These are phyloP conservation scores for Isurus oxyrinchus DNA, from an alignment of 2,113 vertebrate genomes.

Conservation along the genomic window DNA sequence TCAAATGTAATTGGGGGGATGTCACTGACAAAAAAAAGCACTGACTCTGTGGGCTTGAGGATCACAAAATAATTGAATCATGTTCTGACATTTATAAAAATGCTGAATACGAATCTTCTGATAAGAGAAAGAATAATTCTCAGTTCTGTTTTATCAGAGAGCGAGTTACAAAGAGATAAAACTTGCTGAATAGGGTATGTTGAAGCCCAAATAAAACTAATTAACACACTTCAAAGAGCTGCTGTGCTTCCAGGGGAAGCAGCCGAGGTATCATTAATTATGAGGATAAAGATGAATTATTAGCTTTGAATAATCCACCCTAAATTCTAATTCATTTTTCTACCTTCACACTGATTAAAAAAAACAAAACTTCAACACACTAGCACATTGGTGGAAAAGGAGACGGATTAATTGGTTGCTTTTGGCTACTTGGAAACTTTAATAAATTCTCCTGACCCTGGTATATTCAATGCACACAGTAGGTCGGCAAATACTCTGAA, in stretches of 20 bases:
- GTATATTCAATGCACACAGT: neutral
- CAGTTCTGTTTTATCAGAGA: constrained; percentile 38
- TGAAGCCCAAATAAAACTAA: constrained; percentile 54
- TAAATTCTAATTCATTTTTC: constrained; percentile 56
- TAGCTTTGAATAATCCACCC: constrained; percentile 58
- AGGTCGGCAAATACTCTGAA: neutral
- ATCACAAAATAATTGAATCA: neutral
- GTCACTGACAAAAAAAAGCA: neutral
- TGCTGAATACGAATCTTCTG: constrained; percentile 33
- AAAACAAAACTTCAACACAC: neutral
- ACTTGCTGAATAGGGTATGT: constrained; percentile 53
- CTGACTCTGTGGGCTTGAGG: too few species aligned
- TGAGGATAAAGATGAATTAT: constrained; percentile 65
- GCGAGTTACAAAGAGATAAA: constrained; percentile 43
- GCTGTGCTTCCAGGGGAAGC: constrained; percentile 57
- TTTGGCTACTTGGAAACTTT: neutral
- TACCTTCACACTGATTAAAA: constrained; percentile 33
- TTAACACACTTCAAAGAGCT: constrained; percentile 57
- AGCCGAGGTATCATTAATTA: constrained; percentile 63
- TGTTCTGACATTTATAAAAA: neutral
- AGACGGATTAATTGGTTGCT: neutral
- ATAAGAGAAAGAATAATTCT: constrained; percentile 40
- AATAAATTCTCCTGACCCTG: neutral
- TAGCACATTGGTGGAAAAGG: neutral
- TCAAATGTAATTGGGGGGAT: neutral